These are phyloP conservation scores for Chunga burmeisteri DNA, from an alignment of 2,113 vertebrate genomes.

Conservation along the genomic window DNA sequence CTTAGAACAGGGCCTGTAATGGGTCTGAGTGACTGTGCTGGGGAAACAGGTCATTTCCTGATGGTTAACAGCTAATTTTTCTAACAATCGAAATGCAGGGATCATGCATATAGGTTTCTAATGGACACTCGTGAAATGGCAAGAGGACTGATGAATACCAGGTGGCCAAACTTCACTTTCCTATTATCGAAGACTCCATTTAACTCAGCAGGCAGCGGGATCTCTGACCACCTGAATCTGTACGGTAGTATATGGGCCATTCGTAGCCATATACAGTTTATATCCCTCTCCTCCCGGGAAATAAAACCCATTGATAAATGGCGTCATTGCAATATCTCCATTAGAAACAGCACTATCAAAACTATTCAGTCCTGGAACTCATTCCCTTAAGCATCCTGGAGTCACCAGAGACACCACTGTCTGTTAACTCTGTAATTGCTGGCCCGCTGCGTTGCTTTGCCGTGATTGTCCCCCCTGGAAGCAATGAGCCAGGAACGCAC, in stretches of 20 bases:
- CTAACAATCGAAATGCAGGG: background rate
- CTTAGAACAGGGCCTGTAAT: slow-evolving; percentile 68
- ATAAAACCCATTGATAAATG: background rate
- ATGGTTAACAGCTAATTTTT: slow-evolving; percentile 60
- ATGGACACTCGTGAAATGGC: slow-evolving; percentile 26
- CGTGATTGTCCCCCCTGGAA: background rate
- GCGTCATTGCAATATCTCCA: background rate
- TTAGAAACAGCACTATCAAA: background rate
- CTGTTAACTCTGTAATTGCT: background rate
- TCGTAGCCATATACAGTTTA: background rate
- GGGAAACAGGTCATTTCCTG: slow-evolving; percentile 77
- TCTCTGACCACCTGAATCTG: background rate
- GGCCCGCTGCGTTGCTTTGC: background rate
- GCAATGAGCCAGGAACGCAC: rapidly evolving
- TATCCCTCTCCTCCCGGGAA: background rate
- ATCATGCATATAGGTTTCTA: slow-evolving; percentile 5
- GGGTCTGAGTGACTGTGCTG: slow-evolving; percentile 52
- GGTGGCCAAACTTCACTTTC: slow-evolving; percentile 50
- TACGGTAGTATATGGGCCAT: background rate
- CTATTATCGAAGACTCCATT: background rate
- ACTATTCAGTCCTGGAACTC: background rate
- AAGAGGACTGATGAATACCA: slow-evolving; percentile 64
- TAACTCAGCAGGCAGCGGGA: background rate
- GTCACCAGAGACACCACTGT: background rate
- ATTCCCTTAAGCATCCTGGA: background rate